These are phyloP conservation scores for Agapornis canus DNA, from an alignment of 2,797 vertebrate genomes.

Conservation along the genomic window DNA sequence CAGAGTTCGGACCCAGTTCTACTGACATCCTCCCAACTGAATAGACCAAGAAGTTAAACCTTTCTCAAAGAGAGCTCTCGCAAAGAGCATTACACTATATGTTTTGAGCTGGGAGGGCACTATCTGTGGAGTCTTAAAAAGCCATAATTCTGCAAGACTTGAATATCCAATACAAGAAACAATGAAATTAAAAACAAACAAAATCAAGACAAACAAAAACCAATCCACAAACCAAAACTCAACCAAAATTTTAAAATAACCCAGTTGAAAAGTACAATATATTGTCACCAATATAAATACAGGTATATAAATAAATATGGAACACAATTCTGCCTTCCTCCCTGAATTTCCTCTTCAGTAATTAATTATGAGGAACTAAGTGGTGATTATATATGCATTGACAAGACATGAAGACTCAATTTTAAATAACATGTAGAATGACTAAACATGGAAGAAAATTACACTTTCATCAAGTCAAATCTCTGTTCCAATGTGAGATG, in stretches of 20 bases:
- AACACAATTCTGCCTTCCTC: background rate
- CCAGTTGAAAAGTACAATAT: background rate
- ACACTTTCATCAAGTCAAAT: background rate
- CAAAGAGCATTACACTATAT: background rate
- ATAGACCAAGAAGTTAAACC: background rate
- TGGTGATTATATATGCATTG: background rate
- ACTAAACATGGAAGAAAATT: constrained; percentile 30
- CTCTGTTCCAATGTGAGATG: background rate
- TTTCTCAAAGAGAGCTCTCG: background rate
- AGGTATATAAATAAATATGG: background rate
- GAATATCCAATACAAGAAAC: background rate
- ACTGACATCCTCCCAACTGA: background rate
- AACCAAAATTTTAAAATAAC: background rate
- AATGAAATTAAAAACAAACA: background rate
- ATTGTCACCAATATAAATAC: background rate
- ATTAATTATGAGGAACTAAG: background rate
- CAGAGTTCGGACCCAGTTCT: background rate
- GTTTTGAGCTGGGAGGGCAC: background rate
- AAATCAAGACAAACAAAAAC: background rate
- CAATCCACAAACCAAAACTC: background rate
- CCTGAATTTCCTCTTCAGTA: background rate
- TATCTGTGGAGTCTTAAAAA: background rate
- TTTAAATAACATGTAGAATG: background rate
- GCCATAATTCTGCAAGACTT: background rate
- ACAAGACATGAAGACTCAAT: background rate